Base-by-base conservation (phyloP, 2,113 vertebrate species). In the Tachysurus fulvidraco region DNA sequence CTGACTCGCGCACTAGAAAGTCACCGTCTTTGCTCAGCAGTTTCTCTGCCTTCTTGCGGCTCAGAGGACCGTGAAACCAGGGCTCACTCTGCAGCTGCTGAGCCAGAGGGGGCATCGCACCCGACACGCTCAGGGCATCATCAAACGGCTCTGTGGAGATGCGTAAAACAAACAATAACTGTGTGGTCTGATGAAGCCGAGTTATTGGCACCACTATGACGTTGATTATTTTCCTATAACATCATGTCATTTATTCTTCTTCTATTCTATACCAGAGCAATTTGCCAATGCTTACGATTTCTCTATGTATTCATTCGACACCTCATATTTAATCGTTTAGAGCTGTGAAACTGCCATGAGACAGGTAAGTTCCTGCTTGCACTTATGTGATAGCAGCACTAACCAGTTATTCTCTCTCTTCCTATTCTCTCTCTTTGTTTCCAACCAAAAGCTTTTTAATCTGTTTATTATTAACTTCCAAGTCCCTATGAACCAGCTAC, bases 31-130 rank as follows among this genome's bases (percentile, higher is more conserved):
- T 95, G 85, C 93, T 95, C 90, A 99, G 93, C 88, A 98, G 94
- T 54, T 96, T 95, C 93, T 99, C 98, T 0, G 98, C 97, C 65
- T 98, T 97, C 21, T 96, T 95, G 36, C 98, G 95, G 92, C 89
- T 99, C 92, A 99, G 94, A 84, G 96, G 97, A 1, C 98, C 98
- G 0, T 99, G 98, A 91, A 98, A 99, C 98, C 98, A 99, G 76
- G 95, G 90, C 93, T 99, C 98, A 54, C 93, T 92, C 54, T 95
- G 94, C 90, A 99, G 92, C 94, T 98, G 97, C 88, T 99, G 97
- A 74, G 97, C 97, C 95, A 99, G 95, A 88, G 96, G 95, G 86
- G 95, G 96, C 10, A 94, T 90, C 21, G 94, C 90, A 4, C 83
- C 91, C 0, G 94, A 91, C 44, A 95, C 96, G 0, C 95, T 95